These are phyloP conservation scores for Netelia inedita DNA, from an alignment of 2,888 invertebrate genomes.

Conservation along the genomic window DNA sequence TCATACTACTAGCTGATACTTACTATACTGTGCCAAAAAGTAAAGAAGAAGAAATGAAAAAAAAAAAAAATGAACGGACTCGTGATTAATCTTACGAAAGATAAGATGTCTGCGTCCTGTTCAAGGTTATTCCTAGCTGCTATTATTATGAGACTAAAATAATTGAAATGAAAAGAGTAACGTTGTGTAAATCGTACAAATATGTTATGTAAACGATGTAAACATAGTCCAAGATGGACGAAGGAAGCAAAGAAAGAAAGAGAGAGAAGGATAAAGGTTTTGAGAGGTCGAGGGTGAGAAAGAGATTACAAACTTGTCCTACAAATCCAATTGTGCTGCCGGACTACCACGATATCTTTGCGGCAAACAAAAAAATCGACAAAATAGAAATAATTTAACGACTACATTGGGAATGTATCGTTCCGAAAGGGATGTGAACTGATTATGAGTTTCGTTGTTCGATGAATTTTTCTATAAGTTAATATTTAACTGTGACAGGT, in stretches of 20 bases:
- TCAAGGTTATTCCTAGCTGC: conserved; percentile 59
- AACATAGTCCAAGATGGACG: conserved; percentile 46
- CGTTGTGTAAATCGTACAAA: conserved; percentile 60
- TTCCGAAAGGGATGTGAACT: conserved; percentile 53
- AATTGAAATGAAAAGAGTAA: conserved; percentile 21
- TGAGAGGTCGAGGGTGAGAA: conserved; percentile 75
- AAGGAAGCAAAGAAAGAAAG: conserved; percentile 1
- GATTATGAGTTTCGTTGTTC: conserved; percentile 78
- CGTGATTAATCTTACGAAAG: conserved; percentile 34
- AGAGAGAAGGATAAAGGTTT: neutral
- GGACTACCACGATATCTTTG: conserved; percentile 73
- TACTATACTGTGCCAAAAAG: conserved; percentile 60
- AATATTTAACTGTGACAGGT: conserved; percentile 73
- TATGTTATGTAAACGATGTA: conserved; percentile 65
- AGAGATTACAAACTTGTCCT: conserved; percentile 79
- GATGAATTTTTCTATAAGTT: conserved; percentile 78
- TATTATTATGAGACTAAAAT: conserved; percentile 57
- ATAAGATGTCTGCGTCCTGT: conserved; percentile 46
- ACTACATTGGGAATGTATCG: conserved; percentile 75
- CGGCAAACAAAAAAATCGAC: conserved; percentile 70
- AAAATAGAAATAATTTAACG: conserved; percentile 82
- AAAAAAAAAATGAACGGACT: conserved; percentile 20
- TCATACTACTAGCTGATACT: conserved; percentile 60
- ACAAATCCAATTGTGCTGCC: conserved; percentile 82
- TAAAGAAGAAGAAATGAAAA: neutral